Evolutionary conservation across 1,140 invertebrate species (phyloP), one percentile per base, ranked within the genome.

Genomic region (Rhysida immarginata): DNA sequence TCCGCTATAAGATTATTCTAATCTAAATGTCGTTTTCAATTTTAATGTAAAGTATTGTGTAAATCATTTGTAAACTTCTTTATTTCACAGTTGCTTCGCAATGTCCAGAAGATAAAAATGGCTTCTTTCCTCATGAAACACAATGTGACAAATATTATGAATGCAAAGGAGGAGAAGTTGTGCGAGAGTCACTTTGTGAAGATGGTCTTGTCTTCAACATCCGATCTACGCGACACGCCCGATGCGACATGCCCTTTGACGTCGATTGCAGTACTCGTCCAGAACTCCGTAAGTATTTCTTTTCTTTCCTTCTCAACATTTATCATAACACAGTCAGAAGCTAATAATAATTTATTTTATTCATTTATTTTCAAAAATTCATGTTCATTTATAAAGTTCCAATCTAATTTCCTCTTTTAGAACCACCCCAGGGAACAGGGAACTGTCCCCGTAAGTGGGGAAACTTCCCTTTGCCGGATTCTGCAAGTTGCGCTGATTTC

Each of bases 101-200:
- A 59, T 86, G 84, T 63, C 83, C 83, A 1, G 78, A 83, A 41
- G n/a, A 41, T 53, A 74, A 78, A 53, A 81, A 81, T 58, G 85
- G 85, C 18, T 87, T 77, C 69, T 88, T 81, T 70, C 74, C 83
- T 1, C 84, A 89, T 68, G 74, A 74, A 1, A 75, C 78, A 60
- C 84, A 88, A 67, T 89, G 87, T 68, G 87, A 90, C 70, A 77
- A 85, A 42, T 88, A 87, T 68, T 87, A 85, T 66, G 76, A 78
- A 61, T 89, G 85, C 70, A 69, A 73, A 52, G 78, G 82, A 66
- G 79, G 85, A 0, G 76, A 81, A 54, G 62, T 80, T 8, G 82
- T 83, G 64, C n/a, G n/a, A n/a, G 76, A 83, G 59, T 80, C 77
- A 60, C 69, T 88, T 2, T 89, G 87, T 67, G 84, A 84, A 2